These are phyloP conservation scores for Platycnemis pennipes DNA, from an alignment of 2,888 invertebrate genomes.

Conservation along the genomic window DNA sequence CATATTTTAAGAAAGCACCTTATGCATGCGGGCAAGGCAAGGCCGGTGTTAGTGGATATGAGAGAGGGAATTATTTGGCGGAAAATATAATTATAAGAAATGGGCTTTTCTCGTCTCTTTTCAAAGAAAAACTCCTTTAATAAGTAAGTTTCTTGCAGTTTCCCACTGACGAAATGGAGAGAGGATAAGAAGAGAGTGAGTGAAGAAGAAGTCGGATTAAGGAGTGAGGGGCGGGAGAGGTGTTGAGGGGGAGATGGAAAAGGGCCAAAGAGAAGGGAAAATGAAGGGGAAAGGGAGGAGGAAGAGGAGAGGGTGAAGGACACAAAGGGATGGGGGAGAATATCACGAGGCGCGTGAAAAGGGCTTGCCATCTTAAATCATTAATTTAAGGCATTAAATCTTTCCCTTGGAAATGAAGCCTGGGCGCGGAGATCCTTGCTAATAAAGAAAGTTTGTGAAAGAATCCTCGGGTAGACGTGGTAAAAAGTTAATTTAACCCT, in stretches of 20 bases:
- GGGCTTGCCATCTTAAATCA: constrained; percentile 58
- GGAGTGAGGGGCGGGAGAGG: background rate
- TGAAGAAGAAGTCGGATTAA: constrained; percentile 1
- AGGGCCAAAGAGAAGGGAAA: background rate
- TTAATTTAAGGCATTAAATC: constrained; percentile 58
- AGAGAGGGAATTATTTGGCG: background rate
- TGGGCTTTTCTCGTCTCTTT: constrained; percentile 41
- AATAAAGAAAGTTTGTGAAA: constrained; percentile 52
- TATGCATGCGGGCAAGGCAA: background rate
- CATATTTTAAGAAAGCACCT: background rate
- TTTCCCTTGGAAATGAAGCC: constrained; percentile 7
- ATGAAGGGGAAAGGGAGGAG: background rate
- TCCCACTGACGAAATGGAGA: background rate
- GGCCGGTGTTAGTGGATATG: background rate
- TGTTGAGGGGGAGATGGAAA: background rate
- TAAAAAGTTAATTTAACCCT: constrained; percentile 39
- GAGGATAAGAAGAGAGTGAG: background rate
- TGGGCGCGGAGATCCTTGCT: background rate
- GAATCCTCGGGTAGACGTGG: constrained; percentile 6
- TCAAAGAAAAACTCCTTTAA: background rate
- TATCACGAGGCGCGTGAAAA: constrained; percentile 23
- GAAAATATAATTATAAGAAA: constrained; percentile 46
- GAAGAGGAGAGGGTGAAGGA: background rate
- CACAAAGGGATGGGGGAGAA: background rate
- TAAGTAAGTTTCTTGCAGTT: constrained; percentile 49